phyloP scores from a whole-genome alignment of 2,113 vertebrate genomes.

The Erythrocercus mccallii region DNA sequence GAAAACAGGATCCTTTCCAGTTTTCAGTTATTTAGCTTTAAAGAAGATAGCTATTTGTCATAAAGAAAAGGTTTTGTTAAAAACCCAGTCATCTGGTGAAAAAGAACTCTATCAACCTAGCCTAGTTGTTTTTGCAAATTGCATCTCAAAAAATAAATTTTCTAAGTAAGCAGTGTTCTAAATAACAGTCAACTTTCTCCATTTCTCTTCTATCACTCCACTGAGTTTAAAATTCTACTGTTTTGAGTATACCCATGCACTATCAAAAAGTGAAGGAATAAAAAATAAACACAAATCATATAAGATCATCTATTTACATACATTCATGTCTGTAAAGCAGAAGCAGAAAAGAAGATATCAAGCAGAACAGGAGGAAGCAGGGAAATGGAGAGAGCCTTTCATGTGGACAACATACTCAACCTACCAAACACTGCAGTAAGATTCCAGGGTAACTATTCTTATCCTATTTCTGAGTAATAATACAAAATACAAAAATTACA shows the following conservation, averaged over 20 bases:
- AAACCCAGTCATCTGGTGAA: background rate
- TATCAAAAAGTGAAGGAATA: background rate
- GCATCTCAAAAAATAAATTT: background rate
- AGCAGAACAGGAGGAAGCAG: background rate
- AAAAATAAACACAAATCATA: background rate
- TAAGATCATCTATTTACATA: background rate
- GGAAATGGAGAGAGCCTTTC: background rate
- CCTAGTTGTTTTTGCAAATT: background rate
- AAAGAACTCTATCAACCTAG: background rate
- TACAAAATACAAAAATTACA: background rate
- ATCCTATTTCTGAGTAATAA: background rate
- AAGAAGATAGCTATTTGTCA: background rate
- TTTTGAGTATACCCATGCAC: background rate
- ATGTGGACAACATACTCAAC: background rate
- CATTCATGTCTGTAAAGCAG: background rate
- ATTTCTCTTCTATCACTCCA: background rate
- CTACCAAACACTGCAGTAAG: background rate
- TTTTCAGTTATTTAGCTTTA: background rate
- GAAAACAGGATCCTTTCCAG: background rate
- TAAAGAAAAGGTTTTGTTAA: background rate
- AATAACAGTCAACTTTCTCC: background rate
- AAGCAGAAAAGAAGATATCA: background rate
- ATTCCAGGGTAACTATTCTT: background rate
- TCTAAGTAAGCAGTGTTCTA: background rate
- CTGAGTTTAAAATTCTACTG: background rate